Base-by-base conservation (phyloP, 2,113 vertebrate species). In the Dermatemys mawii region DNA sequence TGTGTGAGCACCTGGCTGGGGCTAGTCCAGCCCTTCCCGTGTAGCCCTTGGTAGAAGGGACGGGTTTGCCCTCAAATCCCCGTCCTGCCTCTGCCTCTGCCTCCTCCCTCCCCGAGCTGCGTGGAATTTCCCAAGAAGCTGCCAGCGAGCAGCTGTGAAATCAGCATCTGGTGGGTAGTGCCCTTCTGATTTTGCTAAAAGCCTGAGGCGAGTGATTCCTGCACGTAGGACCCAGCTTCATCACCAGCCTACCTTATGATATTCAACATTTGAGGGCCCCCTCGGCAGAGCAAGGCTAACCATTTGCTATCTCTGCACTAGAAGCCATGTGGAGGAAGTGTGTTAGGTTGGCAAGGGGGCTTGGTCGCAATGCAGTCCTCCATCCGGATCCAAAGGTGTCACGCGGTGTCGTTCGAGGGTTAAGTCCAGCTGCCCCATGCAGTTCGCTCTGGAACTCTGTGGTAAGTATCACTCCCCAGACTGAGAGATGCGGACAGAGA, bases 371-470 rank as follows among this genome's bases (percentile, higher is more conserved):
- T 38, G 12, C 50, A 48, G 12, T 41, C 22, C 41, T 78, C 7
- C 41, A 19, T 19, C 9, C 22, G 1, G 26, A 9, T 3, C n/a
- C 14, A 11, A 35, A 26, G 13, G 4, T 10, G 6, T 10, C 44
- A 2, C 29, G 14, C 16, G 38, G 57, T 10, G 70, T 29, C 44
- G 4, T 22, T 26, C 26, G 12, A 6, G 9, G 2, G 38, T 24
- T 53, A 5, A 49, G 46, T 41, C 50, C 16, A 44, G 19, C 53
- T 24, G 16, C 16, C 46, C 17, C 41, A 29, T 27, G 6, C 22
- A 11, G 8, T 3, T 26, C 49, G 9, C 22, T 54, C 9, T 6
- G 5, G 26, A 38, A 7, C 11, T 5, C 63, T 1, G 1, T 24
- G 1, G 91, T 85, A 24, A 89, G 87, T 88, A 63, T 35, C 8